phyloP scores from a whole-genome alignment of 2,113 vertebrate species.

The Hippocampus mohnikei region DNA sequence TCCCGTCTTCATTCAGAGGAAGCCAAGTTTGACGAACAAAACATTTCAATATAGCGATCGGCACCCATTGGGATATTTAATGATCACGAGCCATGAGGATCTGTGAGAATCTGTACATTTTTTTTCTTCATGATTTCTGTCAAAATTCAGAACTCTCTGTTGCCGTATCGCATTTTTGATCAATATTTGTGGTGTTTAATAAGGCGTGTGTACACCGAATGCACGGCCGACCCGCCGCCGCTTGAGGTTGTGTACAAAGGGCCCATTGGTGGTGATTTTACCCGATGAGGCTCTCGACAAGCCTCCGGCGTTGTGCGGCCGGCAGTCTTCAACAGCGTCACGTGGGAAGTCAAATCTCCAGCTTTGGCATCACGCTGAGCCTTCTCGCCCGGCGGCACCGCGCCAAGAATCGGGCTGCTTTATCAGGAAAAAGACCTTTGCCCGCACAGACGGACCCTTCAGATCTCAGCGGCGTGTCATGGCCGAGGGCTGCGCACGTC shows the following conservation, averaged over 20 bases:
- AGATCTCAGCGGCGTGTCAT: conserved; percentile 42
- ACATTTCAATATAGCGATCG: no score
- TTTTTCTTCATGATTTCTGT: no score
- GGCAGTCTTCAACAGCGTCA: conserved; percentile 30
- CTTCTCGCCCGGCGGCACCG: conserved; percentile 10
- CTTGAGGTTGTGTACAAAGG: conserved; percentile 45
- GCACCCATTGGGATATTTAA: no score
- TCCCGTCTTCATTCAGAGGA: no score
- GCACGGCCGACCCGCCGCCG: no score
- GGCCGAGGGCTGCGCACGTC: conserved; percentile 30
- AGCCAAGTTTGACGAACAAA: no score
- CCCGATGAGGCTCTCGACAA: conserved; percentile 34
- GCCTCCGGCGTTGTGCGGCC: conserved; percentile 25
- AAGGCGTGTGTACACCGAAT: no score
- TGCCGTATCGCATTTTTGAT: no score
- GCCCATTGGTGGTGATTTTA: conserved; percentile 38
- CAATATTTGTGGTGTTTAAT: no score
- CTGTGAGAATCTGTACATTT: no score
- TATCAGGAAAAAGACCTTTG: conserved; percentile 56
- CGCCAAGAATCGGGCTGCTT: conserved; percentile 48
- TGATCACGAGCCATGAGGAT: no score
- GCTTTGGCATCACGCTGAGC: conserved; percentile 37
- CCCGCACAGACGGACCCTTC: conserved; percentile 45
- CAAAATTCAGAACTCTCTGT: no score
- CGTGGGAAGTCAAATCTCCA: conserved; percentile 35